A percentile compares a stretch with the other conserved stretches of the same genome.
Conservation (phyloP, 2,797 vertebrate genomes). For the Octomys mimax region DNA sequence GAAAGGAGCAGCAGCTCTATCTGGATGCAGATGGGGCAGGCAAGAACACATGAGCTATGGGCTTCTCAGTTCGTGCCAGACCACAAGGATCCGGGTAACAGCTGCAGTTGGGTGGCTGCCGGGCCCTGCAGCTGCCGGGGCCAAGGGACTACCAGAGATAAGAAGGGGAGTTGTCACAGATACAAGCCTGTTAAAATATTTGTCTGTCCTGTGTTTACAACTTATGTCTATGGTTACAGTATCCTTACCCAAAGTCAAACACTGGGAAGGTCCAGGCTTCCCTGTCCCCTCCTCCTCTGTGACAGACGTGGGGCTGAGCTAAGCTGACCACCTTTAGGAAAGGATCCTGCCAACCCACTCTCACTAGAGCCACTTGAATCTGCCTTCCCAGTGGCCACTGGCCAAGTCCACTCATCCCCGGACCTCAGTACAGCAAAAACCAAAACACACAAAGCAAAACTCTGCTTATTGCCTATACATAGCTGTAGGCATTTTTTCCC, state of each 20-base stretch:
- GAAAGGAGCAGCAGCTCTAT: background rate
- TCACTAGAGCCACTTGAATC: background rate
- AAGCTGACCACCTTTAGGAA: background rate
- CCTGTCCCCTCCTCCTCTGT: slow-evolving; percentile 6
- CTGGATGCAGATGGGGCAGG: background rate
- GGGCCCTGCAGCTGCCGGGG: slow-evolving; percentile 48
- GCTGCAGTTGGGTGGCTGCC: slow-evolving; percentile 50
- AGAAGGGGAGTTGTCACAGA: background rate
- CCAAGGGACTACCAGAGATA: background rate
- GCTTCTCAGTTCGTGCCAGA: slow-evolving; percentile 25
- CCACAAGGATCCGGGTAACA: background rate
- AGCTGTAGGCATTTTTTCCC: background rate
- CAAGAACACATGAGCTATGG: background rate
- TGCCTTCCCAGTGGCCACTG: background rate
- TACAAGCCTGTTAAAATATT: background rate
- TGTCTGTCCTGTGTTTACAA: background rate
- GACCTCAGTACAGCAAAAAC: background rate
- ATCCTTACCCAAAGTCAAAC: background rate
- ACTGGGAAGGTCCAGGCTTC: background rate
- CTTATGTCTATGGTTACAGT: background rate
- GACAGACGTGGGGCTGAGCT: background rate
- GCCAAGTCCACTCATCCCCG: background rate
- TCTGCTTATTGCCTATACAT: background rate
- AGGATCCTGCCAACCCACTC: background rate
- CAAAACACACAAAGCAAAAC: background rate